phyloP scores from a whole-genome alignment of 2,113 vertebrate genomes.

The Oreochromis aureus region DNA sequence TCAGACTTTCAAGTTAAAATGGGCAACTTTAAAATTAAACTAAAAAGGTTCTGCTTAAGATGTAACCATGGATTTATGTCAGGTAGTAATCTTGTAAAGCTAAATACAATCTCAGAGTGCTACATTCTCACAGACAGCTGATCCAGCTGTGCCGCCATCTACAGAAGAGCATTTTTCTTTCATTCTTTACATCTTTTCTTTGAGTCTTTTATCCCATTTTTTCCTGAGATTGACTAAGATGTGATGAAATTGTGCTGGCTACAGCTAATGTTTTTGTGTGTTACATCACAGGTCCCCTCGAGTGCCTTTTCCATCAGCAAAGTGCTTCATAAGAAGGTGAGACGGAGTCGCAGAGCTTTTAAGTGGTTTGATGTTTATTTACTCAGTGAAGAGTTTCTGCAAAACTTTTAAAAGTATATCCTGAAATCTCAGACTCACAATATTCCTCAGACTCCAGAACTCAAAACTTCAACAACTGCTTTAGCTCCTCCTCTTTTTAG shows the following conservation, averaged over 20 bases:
- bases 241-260: not conserved
- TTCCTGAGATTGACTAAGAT: not conserved
- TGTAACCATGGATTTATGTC: no score
- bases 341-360: not conserved
- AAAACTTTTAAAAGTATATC: not conserved
- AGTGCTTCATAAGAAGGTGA: constrained; percentile 94
- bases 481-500: not conserved
- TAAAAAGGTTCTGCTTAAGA: no score
- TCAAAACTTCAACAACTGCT: not conserved
- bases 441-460: not conserved
- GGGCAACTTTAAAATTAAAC: not conserved
- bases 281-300: constrained; percentile 79
- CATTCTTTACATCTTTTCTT: not conserved
- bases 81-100: no score
- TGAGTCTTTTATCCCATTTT: not conserved
- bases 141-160: not conserved
- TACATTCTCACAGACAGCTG: no score
- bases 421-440: not conserved
- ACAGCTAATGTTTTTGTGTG: not conserved
- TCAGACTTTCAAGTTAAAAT: no score
- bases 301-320: constrained; percentile 87
- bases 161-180: not conserved
- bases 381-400: not conserved
- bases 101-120: not conserved
- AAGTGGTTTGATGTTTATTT: not conserved